Conservation (phyloP, 1,140 invertebrate species). For the Drosophila kikkawai region DNA sequence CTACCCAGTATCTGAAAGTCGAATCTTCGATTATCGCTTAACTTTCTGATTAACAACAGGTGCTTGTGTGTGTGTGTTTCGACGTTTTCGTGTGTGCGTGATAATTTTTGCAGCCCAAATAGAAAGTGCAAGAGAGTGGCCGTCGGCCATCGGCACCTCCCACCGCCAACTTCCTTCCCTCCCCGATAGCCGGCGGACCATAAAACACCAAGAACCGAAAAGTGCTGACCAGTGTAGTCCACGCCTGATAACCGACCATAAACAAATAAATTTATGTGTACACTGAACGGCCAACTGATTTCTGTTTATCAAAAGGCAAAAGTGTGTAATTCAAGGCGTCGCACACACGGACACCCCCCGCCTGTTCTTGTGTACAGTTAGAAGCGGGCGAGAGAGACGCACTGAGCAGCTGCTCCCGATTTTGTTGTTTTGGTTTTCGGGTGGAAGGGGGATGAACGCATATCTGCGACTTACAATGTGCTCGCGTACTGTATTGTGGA, state of each 20-base stretch:
- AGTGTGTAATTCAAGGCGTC: conserved; percentile 26
- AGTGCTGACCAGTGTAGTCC: conserved; percentile 15
- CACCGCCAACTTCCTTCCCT: conserved; percentile 31
- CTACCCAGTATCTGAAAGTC: conserved; percentile 32
- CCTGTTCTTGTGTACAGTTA: conserved; percentile 40
- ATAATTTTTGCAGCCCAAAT: conserved; percentile 40
- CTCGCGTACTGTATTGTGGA: conserved; percentile 96
- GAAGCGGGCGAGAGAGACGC: conserved; percentile 12
- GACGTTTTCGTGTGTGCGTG: conserved; percentile 10
- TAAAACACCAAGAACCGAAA: conserved; percentile 5
- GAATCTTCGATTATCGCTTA: conserved; percentile 19
- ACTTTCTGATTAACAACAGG: conserved; percentile 52
- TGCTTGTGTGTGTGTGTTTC: conserved; percentile 14
- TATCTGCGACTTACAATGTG: conserved; percentile 92
- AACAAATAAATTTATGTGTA: conserved; percentile 47
- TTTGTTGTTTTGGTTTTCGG: conserved; percentile 21
- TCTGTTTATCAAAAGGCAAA: conserved; percentile 37
- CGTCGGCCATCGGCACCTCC: conserved; percentile 12
- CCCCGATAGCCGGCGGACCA: conserved; percentile 11
- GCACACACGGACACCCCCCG: background rate
- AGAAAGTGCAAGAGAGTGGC: conserved; percentile 52
- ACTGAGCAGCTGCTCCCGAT: conserved; percentile 36
- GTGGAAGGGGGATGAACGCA: conserved; percentile 15
- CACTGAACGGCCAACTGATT: conserved; percentile 23
- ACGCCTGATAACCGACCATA: conserved; percentile 63